These are phyloP conservation scores for Globodera rostochiensis DNA, from an alignment of 1,140 invertebrate genomes.

Conservation along the genomic window DNA sequence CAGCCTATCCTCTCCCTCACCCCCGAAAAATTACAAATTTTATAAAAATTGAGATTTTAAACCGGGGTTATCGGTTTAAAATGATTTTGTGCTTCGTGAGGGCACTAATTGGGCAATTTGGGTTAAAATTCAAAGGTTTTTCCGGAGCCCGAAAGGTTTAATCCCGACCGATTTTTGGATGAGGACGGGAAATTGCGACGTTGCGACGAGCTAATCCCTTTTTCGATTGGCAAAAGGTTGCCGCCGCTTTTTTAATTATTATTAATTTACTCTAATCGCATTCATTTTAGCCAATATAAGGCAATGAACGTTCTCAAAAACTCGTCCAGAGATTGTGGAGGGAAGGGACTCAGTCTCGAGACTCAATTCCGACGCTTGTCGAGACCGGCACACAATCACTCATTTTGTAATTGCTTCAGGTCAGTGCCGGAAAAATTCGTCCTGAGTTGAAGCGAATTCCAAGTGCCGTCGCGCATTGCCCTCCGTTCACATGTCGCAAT, in stretches of 20 bases:
- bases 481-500: background rate
- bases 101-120: background rate
- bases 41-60: too few species aligned
- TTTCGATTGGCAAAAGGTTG: conserved; percentile 75
- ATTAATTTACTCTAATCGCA: background rate
- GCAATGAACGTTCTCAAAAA: background rate
- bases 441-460: background rate
- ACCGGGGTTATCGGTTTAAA: too few species aligned
- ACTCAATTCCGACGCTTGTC: background rate
- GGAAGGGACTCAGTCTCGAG: too few species aligned
- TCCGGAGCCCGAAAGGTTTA: conserved; percentile 81
- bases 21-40: too few species aligned
- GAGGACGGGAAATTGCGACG: conserved; percentile 76
- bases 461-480: background rate
- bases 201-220: conserved; percentile 85
- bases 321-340: too few species aligned
- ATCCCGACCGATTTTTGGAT: conserved; percentile 79
- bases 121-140: conserved; percentile 70
- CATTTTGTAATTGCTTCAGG: background rate
- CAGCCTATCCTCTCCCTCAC: too few species aligned
- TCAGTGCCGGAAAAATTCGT: background rate
- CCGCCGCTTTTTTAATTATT: background rate
- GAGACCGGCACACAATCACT: background rate
- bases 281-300: background rate
- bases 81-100: too few species aligned